These are phyloP conservation scores for Diploscapter pachys DNA, from an alignment of 1,140 invertebrate genomes.

Conservation along the genomic window DNA sequence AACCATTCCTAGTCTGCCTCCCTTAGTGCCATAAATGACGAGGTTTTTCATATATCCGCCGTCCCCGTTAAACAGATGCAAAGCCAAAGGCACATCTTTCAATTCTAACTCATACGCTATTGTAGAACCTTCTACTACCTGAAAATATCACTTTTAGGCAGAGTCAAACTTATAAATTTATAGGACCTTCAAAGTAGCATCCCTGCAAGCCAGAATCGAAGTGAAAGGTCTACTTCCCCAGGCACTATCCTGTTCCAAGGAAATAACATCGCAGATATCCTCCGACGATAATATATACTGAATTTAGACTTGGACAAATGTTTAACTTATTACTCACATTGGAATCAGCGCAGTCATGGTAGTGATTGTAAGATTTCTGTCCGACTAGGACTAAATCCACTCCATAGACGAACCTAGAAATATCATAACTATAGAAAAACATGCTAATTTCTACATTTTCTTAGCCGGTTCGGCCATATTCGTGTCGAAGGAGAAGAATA, in stretches of 20 bases:
- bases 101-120: constrained; percentile 47
- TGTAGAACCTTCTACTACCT: too few relatives aligned
- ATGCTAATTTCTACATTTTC: constrained; percentile 70
- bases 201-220: constrained; percentile 73
- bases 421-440: constrained; percentile 60
- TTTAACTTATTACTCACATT: constrained; percentile 33
- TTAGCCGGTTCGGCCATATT: constrained; percentile 68
- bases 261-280: too few relatives aligned
- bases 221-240: constrained; percentile 63
- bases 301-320: too few relatives aligned
- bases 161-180: too few relatives aligned
- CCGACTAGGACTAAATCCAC: constrained; percentile 76
- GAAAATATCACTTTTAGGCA: too few relatives aligned
- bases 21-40: constrained; percentile 75
- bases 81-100: constrained; percentile 67
- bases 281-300: too few relatives aligned
- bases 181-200: constrained; percentile 67
- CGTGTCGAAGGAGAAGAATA: constrained; percentile 83
- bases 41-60: constrained; percentile 67
- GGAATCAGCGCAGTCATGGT: constrained; percentile 69
- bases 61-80: constrained; percentile 68
- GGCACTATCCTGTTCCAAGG: constrained; percentile 13
- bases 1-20: constrained; percentile 74
- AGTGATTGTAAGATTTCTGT: constrained; percentile 78
- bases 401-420: constrained; percentile 78